phyloP scores from a whole-genome alignment of 2,888 invertebrate species.

The Pyrgus malvae region DNA sequence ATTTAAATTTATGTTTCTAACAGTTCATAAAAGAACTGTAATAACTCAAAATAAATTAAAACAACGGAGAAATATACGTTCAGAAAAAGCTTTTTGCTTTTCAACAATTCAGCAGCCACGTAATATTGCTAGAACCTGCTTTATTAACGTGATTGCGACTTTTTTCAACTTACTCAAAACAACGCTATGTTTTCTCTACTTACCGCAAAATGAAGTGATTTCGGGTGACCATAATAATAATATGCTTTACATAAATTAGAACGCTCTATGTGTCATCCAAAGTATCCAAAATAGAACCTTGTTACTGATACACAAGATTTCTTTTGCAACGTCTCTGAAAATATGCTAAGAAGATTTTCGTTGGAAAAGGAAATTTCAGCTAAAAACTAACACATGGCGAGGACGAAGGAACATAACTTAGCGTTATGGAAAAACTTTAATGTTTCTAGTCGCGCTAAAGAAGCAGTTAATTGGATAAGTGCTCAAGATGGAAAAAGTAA shows the following conservation, averaged over 20 bases:
- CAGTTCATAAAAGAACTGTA: neutral
- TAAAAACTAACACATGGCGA: constrained; percentile 9
- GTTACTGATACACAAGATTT: neutral
- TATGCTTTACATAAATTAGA: constrained; percentile 24
- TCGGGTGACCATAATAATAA: no score
- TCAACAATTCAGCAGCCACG: no score
- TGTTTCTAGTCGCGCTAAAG: neutral
- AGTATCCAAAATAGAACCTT: neutral
- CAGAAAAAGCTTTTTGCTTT: no score
- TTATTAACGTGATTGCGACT: no score
- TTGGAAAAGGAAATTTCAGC: neutral
- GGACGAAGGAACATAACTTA: neutral
- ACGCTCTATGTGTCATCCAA: neutral
- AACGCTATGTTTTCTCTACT: no score
- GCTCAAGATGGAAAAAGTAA: neutral
- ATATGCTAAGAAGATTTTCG: constrained; percentile 2
- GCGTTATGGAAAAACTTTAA: neutral
- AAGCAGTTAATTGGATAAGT: neutral
- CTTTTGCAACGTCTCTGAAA: neutral
- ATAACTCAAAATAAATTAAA: neutral
- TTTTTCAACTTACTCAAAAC: no score
- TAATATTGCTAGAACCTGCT: no score
- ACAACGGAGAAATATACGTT: constrained; percentile 20
- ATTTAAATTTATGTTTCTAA: constrained; percentile 5
- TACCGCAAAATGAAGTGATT: no score